phyloP scores from a whole-genome alignment of 2,797 vertebrate genomes.

The Pantherophis alleghaniensis region DNA sequence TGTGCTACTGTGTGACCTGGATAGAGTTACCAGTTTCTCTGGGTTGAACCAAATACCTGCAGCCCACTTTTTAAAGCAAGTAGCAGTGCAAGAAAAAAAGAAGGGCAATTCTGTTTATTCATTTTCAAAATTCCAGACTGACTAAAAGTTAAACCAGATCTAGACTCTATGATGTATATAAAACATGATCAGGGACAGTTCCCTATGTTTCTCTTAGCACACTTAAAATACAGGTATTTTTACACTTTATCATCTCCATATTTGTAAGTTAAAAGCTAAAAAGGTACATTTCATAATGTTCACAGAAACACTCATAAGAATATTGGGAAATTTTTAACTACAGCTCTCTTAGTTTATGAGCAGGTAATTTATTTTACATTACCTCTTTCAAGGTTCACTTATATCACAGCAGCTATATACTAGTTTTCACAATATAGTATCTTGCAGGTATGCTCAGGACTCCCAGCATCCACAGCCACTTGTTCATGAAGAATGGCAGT shows the following conservation, averaged over 20 bases:
- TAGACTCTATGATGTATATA: background rate
- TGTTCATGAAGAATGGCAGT: background rate
- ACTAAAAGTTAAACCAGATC: background rate
- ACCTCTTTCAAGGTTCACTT: background rate
- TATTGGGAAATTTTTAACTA: background rate
- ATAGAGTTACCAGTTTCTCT: conserved; percentile 58
- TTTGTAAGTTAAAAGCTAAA: background rate
- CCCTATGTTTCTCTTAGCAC: background rate
- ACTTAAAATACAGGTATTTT: background rate
- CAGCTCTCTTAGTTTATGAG: background rate
- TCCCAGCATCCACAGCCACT: background rate
- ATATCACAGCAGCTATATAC: background rate
- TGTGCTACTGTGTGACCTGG: conserved; percentile 60
- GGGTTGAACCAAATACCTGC: conserved; percentile 48
- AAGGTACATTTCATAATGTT: background rate
- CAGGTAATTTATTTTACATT: background rate
- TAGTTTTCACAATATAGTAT: background rate
- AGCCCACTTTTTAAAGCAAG: conserved; percentile 53
- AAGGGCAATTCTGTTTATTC: rapidly evolving
- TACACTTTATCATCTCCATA: background rate
- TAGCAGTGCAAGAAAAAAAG: conserved; percentile 4
- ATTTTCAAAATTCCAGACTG: conserved; percentile 23
- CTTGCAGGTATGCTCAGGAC: background rate
- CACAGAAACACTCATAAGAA: background rate
- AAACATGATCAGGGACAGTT: rapidly evolving